Evolutionary conservation across 2,113 vertebrate species (phyloP).

Genomic region (Connochaetes taurinus): DNA sequence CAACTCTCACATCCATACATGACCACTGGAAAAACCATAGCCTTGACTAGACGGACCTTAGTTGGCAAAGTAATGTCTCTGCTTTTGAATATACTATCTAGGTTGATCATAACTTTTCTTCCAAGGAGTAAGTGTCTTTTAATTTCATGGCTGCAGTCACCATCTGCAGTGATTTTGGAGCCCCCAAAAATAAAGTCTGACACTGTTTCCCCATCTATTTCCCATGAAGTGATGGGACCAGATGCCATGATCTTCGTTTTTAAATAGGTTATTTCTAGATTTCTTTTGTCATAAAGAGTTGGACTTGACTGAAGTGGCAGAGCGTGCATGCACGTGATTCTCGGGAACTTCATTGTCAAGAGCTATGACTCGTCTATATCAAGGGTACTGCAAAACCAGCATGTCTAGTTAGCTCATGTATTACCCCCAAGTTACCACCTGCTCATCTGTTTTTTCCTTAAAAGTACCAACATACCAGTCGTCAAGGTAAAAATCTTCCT

Average conservation of each 20-base stretch:
- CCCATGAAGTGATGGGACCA: too few relatives aligned
- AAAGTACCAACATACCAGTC: neutral
- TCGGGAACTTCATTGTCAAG: neutral
- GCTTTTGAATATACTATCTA: too few relatives aligned
- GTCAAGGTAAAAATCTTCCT: neutral
- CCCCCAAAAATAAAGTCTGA: accelerated
- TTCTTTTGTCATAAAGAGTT: neutral
- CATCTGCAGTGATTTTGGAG: too few relatives aligned
- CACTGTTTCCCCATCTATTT: too few relatives aligned
- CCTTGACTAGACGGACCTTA: too few relatives aligned
- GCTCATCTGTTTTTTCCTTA: neutral
- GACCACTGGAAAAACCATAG: too few relatives aligned
- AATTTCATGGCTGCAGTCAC: too few relatives aligned
- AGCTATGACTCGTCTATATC: neutral
- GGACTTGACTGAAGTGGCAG: neutral
- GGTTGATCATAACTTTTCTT: too few relatives aligned
- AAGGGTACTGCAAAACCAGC: neutral
- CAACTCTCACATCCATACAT: too few relatives aligned
- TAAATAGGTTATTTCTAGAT: neutral
- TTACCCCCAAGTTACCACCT: neutral
- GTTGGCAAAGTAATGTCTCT: too few relatives aligned
- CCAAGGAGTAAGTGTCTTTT: too few relatives aligned
- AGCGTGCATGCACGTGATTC: neutral
- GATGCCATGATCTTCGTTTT: too few relatives aligned
- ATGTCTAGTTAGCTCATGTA: neutral